Percentiles rank a stretch among this genome's conserved stretches.
Conservation (phyloP, 2,113 vertebrate species). For the Gobiocypris rarus region DNA sequence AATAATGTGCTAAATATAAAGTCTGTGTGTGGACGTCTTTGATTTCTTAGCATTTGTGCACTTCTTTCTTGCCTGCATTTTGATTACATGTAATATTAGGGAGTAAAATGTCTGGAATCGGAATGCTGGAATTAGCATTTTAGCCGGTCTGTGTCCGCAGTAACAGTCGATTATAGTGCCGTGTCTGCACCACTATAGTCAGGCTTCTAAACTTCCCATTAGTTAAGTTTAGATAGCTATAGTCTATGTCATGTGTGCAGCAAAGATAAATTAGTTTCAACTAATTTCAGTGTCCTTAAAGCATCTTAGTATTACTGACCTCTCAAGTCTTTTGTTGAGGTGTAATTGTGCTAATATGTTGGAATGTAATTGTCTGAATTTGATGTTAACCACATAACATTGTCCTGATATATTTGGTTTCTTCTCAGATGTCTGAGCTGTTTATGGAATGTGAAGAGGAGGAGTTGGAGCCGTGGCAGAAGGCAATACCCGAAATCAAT, state of each 20-base stretch:
- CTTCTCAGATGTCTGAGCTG: slow-evolving; percentile 89
- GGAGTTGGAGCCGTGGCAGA: slow-evolving; percentile 97
- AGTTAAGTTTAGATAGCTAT: too few relatives aligned
- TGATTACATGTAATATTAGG: background rate
- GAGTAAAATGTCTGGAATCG: background rate
- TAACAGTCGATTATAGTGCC: background rate
- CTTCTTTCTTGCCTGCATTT: background rate
- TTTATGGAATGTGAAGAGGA: slow-evolving; percentile 99
- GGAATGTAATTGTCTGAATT: background rate
- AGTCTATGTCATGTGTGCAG: background rate
- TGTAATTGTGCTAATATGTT: background rate
- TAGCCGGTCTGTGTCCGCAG: slow-evolving; percentile 15
- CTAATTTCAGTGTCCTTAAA: background rate
- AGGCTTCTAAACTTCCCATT: background rate
- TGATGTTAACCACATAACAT: background rate
- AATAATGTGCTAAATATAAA: background rate
- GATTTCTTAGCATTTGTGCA: background rate
- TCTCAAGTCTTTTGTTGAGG: background rate
- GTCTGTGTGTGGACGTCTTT: background rate
- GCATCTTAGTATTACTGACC: background rate
- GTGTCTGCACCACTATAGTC: background rate
- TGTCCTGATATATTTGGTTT: slow-evolving; percentile 8
- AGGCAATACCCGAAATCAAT: slow-evolving; percentile 85
- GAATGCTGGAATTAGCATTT: slow-evolving; percentile 29
- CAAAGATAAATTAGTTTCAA: background rate